phyloP scores from a whole-genome alignment of 2,797 vertebrate species.

The Pipistrellus pipistrellus region DNA sequence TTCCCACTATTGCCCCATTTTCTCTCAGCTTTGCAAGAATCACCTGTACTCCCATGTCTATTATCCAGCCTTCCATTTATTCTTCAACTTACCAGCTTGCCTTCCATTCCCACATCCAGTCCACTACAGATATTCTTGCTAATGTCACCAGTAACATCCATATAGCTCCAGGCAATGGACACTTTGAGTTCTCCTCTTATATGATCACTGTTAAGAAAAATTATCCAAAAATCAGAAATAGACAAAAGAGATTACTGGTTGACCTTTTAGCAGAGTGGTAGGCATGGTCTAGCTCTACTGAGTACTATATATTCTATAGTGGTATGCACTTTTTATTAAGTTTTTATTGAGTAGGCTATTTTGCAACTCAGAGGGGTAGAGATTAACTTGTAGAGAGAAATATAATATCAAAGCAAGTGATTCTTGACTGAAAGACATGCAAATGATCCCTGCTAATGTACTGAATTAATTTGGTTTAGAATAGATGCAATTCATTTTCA shows the following conservation, averaged over 20 bases:
- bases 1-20: neutral
- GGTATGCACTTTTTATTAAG: neutral
- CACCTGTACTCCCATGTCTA: neutral
- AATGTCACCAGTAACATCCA: neutral
- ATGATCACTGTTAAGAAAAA: neutral
- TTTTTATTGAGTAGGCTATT: neutral
- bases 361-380: neutral
- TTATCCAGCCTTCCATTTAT: neutral
- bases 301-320: neutral
- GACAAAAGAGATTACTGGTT: neutral
- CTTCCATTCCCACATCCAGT: neutral
- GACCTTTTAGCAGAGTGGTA: neutral
- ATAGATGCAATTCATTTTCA: neutral
- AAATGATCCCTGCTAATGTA: neutral
- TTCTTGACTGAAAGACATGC: neutral
- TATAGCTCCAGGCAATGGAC: neutral
- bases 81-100: neutral
- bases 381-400: neutral
- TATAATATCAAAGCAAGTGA: neutral
- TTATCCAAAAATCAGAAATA: neutral
- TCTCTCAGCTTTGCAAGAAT: neutral
- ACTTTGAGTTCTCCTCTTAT: neutral
- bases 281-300: neutral
- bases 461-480: conserved; percentile 9
- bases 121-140: neutral